Evolutionary conservation across 2,113 vertebrate species (phyloP), one percentile per base, ranked within the genome.

Genomic region (Ia io): DNA sequence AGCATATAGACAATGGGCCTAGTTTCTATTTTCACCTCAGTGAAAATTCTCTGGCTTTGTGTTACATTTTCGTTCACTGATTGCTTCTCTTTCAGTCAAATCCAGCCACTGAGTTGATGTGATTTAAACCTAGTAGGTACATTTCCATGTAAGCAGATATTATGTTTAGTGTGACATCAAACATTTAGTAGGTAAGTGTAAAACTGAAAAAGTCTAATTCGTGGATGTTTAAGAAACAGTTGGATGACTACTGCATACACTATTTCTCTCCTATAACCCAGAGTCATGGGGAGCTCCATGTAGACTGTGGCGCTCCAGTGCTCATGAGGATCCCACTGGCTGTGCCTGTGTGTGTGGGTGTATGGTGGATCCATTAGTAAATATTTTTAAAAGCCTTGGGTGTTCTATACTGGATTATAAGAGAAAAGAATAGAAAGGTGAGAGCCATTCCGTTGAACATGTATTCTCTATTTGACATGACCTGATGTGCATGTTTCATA

Each of bases 41-140:
- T 83, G 61, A 96, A 96, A 91, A 53, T 69, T 67, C n/a, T 86
- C 59, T 91, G 44, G 25, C 30, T 94, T 89, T 79, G 40, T 69
- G 20, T 76, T 91, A 61, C 70, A 91, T 82, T 89, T 83, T 61
- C 8, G 30, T 80, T 80, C 18, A 69, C 74, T 23, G 9, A 84
- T 80, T 84, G 6, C 5, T 79, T 86, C 25, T 90, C 30, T 88
- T 92, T 90, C 13, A 92, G 30, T 93, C 22, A 83, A 69, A 87
- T 86, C 37, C 11, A 69, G 3, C 23, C 7, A 83, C 49, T 35
- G 20, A 59, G 78, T 53, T 44, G 53, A 53, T 42, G 5, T 71
- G 22, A 44, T 59, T 59, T 87, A 74, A 71, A 49, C 3, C 49
- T 14, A 85, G 70, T 28, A 53, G 14, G 2, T 77, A 53, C 5